Conservation (phyloP, 2,888 invertebrate species). For the Atethmia centrago region DNA sequence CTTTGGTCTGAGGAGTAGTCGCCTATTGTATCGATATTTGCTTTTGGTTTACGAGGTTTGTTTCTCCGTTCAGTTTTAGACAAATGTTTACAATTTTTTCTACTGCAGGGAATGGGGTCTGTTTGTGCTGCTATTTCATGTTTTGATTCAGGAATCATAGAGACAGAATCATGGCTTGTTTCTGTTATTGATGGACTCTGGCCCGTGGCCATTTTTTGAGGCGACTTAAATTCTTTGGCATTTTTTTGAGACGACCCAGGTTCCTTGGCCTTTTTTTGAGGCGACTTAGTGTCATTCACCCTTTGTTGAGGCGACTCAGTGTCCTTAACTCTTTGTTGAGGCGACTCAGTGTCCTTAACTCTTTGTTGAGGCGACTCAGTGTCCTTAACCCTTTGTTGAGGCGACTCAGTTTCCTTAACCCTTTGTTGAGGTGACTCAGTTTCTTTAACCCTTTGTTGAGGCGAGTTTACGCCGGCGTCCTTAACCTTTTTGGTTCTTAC, state of each 20-base stretch:
- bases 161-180: constrained; percentile 1
- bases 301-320: too few species aligned
- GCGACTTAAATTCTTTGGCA: too few species aligned
- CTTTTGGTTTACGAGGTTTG: not conserved
- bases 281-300: too few species aligned
- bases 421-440: constrained; percentile 28
- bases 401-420: not conserved
- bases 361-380: constrained; percentile 10
- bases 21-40: not conserved
- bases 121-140: constrained; percentile 67
- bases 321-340: too few species aligned
- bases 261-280: too few species aligned
- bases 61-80: constrained; percentile 3
- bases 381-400: constrained; percentile 38
- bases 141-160: too few species aligned
- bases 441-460: constrained; percentile 44
- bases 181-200: not conserved
- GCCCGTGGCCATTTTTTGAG: constrained; percentile 9
- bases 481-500: constrained; percentile 66
- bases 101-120: constrained; percentile 17
- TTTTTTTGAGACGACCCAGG: too few species aligned
- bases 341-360: constrained; percentile 25
- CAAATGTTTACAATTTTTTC: constrained; percentile 1
- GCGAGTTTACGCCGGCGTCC: not conserved
- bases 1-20: not conserved